Evolutionary conservation across 2,888 invertebrate species (phyloP), one percentile per base, ranked within the genome.

Genomic region (Aleiodes testaceus): DNA sequence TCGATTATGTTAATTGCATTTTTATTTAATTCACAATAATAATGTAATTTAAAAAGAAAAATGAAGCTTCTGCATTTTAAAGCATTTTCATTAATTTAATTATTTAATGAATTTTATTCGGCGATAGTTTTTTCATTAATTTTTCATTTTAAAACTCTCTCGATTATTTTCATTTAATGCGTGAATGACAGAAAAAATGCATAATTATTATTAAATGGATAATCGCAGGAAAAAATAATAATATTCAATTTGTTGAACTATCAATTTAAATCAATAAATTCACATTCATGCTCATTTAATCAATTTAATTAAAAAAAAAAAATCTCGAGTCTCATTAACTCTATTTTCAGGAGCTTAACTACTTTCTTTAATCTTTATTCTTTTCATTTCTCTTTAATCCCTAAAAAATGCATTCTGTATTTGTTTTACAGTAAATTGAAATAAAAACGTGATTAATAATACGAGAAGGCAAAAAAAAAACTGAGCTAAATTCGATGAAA

Each of bases 71-170:
- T 11, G 36, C 36, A 36, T 9, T 36, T 6, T 36, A 9, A 36
- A 36, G 36, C 36, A 36, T 36, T 9, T 36, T 36, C 9, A 36
- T 36, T 26, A 3, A 36, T 36, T 36, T 9, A 36, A 7, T 36
- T 36, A 36, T 3, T 36, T 6, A 36, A 36, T 36, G 6, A 36
- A 36, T 36, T 36, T 36, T 9, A 36, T 36, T 36, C 36, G 36
- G 36, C 36, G 36, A 36, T 36, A 36, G 2, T 36, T 36, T n/a
- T 36, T 36, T 9, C 6, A 36, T 36, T 7, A 36, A 36, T 36
- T 36, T 36, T 69, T 69, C 55, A 66, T 71, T 69, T 70, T 53
- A 55, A 55, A 64, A n/a, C n/a, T n/a, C 66, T 59, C 66, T 59
- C 61, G 66, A 72, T 61, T 22, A 68, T 26, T 67, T 63, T 67